phyloP scores from a whole-genome alignment of 2,113 vertebrate species.

The Rhea americana region DNA sequence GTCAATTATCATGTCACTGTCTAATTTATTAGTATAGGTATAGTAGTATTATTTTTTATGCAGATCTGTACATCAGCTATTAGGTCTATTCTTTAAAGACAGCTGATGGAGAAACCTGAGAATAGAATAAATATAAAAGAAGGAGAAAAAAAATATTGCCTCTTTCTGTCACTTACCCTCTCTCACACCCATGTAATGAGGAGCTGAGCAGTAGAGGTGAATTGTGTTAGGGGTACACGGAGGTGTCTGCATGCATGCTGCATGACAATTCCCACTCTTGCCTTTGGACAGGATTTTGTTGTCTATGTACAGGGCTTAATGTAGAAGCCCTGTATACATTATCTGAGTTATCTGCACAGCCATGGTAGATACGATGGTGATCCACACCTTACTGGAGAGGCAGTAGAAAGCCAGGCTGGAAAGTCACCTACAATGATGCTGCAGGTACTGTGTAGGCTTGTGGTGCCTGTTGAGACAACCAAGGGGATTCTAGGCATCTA shows the following conservation, averaged over 20 bases:
- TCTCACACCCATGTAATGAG: neutral
- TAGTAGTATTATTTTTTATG: rapidly evolving
- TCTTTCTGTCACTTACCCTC: neutral
- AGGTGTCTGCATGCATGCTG: neutral
- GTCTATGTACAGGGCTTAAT: neutral
- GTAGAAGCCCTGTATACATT: too few relatives aligned
- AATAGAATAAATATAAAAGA: neutral
- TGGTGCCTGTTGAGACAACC: neutral
- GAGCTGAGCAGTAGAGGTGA: neutral
- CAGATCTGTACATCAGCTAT: neutral
- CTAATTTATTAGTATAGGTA: neutral
- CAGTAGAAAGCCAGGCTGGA: neutral
- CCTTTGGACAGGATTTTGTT: neutral
- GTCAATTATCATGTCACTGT: neutral
- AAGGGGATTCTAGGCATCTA: neutral
- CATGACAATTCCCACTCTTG: neutral
- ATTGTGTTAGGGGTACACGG: neutral
- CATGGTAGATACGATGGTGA: neutral
- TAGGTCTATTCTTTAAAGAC: neutral
- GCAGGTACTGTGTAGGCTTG: neutral
- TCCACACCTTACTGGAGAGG: neutral
- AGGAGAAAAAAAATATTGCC: neutral
- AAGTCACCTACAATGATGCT: neutral
- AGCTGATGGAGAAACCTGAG: neutral
- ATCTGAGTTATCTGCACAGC: neutral